These are phyloP conservation scores for Cyaniris semiargus DNA, from an alignment of 2,888 invertebrate species.

Conservation along the genomic window DNA sequence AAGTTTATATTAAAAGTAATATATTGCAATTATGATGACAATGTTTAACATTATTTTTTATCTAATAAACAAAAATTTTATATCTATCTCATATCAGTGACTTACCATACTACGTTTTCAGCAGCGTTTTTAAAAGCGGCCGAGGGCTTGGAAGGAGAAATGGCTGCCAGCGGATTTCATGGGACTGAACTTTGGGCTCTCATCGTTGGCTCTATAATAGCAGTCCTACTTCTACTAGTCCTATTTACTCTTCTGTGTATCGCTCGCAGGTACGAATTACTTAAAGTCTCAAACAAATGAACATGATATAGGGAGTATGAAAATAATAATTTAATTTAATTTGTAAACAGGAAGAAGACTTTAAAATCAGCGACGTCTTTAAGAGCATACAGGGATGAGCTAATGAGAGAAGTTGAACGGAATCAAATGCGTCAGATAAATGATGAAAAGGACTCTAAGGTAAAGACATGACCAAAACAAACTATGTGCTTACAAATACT, in stretches of 20 bases:
- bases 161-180: slow-evolving; percentile 56
- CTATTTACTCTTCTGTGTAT: slow-evolving; percentile 74
- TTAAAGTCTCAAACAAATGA: background rate
- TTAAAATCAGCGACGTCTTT: slow-evolving; percentile 68
- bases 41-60: no score
- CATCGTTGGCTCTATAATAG: slow-evolving; percentile 82
- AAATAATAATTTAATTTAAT: background rate
- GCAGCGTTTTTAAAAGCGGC: slow-evolving; percentile 86
- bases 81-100: background rate
- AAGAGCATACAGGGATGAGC: slow-evolving; percentile 65
- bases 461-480: slow-evolving; percentile 39
- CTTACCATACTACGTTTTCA: slow-evolving; percentile 42
- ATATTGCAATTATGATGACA: no score
- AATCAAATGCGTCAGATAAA: slow-evolving; percentile 72
- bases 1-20: background rate
- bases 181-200: slow-evolving; percentile 81
- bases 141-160: slow-evolving; percentile 81
- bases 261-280: slow-evolving; percentile 60
- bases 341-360: slow-evolving; percentile 58
- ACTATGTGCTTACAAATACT: background rate
- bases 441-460: slow-evolving; percentile 71
- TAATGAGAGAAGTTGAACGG: slow-evolving; percentile 68
- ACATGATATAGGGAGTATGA: background rate
- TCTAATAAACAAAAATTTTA: background rate
- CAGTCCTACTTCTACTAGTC: slow-evolving; percentile 80